phyloP scores from a whole-genome alignment of 2,113 vertebrate genomes.

The Colaptes auratus region DNA sequence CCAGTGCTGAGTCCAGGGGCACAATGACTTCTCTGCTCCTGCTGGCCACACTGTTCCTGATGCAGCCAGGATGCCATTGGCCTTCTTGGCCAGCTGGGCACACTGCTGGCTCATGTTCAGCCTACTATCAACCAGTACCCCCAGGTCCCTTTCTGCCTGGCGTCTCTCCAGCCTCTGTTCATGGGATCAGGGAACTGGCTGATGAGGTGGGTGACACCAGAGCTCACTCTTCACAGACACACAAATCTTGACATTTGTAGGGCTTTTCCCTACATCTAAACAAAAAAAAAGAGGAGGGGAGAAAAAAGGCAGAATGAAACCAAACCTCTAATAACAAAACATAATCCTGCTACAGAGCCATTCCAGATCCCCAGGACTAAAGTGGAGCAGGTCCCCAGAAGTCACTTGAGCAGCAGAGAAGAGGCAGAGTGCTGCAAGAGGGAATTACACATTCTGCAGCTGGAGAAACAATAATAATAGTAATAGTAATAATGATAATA shows the following conservation, averaged over 20 bases:
- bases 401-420: conserved; percentile 2
- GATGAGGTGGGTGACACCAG: no score
- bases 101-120: no score
- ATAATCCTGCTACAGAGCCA: background rate
- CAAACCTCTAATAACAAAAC: background rate
- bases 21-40: no score
- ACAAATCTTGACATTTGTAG: background rate
- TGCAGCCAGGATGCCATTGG: no score
- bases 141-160: no score
- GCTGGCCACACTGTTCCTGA: no score
- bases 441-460: background rate
- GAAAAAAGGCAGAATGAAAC: background rate
- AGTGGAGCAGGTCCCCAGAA: conserved; percentile 10
- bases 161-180: background rate
- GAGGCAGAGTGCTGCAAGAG: conserved; percentile 10
- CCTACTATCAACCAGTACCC: no score
- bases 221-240: background rate
- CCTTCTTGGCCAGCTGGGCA: no score
- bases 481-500: conserved; percentile 30
- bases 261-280: background rate
- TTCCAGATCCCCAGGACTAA: background rate
- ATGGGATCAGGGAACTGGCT: background rate
- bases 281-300: no score
- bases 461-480: conserved; percentile 44
- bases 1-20: no score